Percentiles rank a stretch among this genome's conserved stretches.
Conservation (phyloP, 1,140 invertebrate species). For the Tetragnatha versicolor region DNA sequence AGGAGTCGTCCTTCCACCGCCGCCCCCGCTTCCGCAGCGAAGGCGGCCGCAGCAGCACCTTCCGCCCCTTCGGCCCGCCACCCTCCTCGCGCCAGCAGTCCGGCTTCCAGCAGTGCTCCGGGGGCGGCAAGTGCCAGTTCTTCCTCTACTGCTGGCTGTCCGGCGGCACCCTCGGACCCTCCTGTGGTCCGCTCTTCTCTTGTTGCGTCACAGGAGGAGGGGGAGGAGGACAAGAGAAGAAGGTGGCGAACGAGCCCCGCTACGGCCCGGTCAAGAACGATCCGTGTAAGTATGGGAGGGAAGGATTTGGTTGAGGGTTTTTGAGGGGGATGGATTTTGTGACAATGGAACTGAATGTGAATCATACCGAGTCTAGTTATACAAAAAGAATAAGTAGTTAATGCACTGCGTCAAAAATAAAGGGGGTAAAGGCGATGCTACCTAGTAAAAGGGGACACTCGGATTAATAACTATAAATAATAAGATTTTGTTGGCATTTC, state of each 20-base stretch:
- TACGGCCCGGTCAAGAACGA: conserved; percentile 77
- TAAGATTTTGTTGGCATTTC: too few species aligned
- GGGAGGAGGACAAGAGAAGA: conserved; percentile 57
- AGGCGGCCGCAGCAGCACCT: background rate
- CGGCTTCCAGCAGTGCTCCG: conserved; percentile 28
- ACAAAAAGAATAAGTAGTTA: too few species aligned
- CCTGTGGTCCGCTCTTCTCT: conserved; percentile 72
- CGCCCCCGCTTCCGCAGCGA: background rate
- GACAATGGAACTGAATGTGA: too few species aligned
- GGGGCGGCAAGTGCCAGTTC: conserved; percentile 79
- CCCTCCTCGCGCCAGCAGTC: background rate
- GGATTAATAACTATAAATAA: too few species aligned
- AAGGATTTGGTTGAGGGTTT: too few species aligned
- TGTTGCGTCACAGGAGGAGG: conserved; percentile 74
- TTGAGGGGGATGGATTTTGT: too few species aligned
- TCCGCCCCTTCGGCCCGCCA: background rate
- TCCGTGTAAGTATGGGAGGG: conserved; percentile 75
- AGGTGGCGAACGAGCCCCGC: background rate
- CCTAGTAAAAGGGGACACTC: too few species aligned
- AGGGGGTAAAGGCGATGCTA: too few species aligned
- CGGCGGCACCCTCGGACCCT: conserved; percentile 82
- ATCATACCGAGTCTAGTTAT: too few species aligned
- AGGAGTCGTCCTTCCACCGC: background rate
- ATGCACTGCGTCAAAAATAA: too few species aligned
- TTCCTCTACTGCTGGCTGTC: conserved; percentile 91